A percentile compares a stretch with the other conserved stretches of the same genome.
phyloP scores from a whole-genome alignment of 2,113 vertebrate species.

The Alces alces region DNA sequence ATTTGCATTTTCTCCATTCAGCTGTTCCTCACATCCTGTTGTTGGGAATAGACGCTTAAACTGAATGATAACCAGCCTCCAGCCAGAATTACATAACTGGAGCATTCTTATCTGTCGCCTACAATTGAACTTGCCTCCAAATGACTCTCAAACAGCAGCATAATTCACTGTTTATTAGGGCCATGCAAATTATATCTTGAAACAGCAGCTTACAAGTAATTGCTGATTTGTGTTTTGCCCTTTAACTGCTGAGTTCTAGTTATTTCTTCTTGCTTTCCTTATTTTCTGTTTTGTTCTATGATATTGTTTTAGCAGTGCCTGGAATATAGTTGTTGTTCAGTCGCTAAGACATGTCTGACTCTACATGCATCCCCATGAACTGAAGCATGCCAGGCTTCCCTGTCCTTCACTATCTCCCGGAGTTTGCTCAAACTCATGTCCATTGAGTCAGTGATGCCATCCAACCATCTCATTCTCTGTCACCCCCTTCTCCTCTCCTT shows the following conservation, averaged over 20 bases:
- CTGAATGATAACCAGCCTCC: not conserved
- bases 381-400: not conserved
- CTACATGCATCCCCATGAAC: not conserved
- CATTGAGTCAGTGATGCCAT: not conserved
- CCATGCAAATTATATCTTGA: conserved; percentile 35
- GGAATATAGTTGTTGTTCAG: not conserved
- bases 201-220: not conserved
- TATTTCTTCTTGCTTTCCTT: not conserved
- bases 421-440: not conserved
- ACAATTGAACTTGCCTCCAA: not conserved
- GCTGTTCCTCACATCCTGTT: not conserved
- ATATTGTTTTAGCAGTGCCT: not conserved
- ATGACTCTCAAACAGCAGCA: not conserved
- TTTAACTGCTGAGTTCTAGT: conserved; percentile 21
- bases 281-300: not conserved
- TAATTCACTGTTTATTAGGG: conserved; percentile 7
- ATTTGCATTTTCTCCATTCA: conserved; percentile 31
- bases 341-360: not conserved
- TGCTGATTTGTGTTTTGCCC: conserved; percentile 16
- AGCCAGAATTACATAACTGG: not conserved
- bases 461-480: not conserved
- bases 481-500: not conserved
- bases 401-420: not conserved
- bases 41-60: not conserved
- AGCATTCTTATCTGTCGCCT: not conserved